Conservation (phyloP, 2,113 vertebrate species). For the Centrocercus urophasianus region DNA sequence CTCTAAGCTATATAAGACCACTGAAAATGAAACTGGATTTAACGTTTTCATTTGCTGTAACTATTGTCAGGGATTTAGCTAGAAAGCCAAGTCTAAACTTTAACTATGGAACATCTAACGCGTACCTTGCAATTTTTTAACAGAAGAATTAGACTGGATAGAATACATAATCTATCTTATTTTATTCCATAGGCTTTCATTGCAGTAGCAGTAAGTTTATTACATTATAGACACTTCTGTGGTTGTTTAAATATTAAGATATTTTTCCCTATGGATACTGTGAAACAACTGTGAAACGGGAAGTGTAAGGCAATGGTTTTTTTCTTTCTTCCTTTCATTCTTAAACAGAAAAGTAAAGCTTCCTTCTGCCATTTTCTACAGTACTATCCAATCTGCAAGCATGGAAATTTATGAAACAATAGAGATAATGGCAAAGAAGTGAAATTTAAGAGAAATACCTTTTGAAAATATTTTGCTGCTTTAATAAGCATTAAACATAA, state of each 20-base stretch:
- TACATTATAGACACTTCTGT: neutral
- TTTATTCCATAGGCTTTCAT: neutral
- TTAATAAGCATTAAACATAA: neutral
- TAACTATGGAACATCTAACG: neutral
- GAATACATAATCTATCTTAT: neutral
- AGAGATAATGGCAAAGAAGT: neutral
- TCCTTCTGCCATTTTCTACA: neutral
- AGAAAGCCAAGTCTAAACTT: neutral
- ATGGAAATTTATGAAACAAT: neutral
- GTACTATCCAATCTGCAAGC: neutral
- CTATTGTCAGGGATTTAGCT: neutral
- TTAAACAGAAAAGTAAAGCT: neutral
- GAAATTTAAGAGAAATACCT: neutral
- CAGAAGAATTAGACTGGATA: neutral
- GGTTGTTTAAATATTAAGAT: neutral
- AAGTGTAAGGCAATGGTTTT: neutral
- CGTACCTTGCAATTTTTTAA: neutral
- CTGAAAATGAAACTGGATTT: neutral
- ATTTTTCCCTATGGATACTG: neutral
- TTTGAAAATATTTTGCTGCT: neutral
- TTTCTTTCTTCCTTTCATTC: neutral
- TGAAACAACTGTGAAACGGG: neutral
- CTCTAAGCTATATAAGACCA: neutral
- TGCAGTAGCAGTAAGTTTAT: neutral
- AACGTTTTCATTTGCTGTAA: neutral